phyloP scores from a whole-genome alignment of 2,113 vertebrate species.

The Rattus norvegicus region DNA sequence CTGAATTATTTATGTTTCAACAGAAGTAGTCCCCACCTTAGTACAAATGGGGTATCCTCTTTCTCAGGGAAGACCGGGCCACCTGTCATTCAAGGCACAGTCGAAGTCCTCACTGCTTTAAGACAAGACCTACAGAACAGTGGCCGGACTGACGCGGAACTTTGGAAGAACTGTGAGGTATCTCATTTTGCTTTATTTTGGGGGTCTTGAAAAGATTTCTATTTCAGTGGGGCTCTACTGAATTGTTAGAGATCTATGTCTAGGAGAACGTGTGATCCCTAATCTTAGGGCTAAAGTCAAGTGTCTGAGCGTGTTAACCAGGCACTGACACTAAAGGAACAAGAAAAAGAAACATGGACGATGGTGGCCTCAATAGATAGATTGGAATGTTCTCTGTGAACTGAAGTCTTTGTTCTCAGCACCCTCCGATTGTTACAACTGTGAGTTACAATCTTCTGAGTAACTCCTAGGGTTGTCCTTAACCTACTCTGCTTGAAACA shows the following conservation, averaged over 20 bases:
- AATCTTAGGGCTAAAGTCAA: background rate
- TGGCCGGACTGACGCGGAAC: slow-evolving; percentile 89
- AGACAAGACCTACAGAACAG: slow-evolving; percentile 91
- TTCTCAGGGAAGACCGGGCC: slow-evolving; percentile 90
- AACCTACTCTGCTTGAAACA: background rate
- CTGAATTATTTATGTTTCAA: slow-evolving; percentile 82
- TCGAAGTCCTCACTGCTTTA: slow-evolving; percentile 89
- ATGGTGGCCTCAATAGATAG: background rate
- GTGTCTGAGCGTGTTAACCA: background rate
- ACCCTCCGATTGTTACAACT: background rate
- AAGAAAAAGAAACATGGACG: background rate
- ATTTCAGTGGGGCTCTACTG: background rate
- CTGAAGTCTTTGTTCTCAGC: slow-evolving; percentile 24
- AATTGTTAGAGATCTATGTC: slow-evolving; percentile 41
- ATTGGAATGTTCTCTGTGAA: background rate
- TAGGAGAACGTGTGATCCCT: background rate
- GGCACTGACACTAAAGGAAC: background rate
- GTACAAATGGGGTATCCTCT: slow-evolving; percentile 86
- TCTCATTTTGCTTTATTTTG: slow-evolving; percentile 63
- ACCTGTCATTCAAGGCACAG: slow-evolving; percentile 89
- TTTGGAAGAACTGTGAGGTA: slow-evolving; percentile 95
- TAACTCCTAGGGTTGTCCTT: background rate
- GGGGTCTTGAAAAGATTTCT: slow-evolving; percentile 33
- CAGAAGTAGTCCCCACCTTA: slow-evolving; percentile 82
- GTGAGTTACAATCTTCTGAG: background rate